Evolutionary conservation across 2,888 invertebrate genomes (phyloP), one percentile per base, ranked within the genome.

Genomic region (Trissolcus japonicus): DNA sequence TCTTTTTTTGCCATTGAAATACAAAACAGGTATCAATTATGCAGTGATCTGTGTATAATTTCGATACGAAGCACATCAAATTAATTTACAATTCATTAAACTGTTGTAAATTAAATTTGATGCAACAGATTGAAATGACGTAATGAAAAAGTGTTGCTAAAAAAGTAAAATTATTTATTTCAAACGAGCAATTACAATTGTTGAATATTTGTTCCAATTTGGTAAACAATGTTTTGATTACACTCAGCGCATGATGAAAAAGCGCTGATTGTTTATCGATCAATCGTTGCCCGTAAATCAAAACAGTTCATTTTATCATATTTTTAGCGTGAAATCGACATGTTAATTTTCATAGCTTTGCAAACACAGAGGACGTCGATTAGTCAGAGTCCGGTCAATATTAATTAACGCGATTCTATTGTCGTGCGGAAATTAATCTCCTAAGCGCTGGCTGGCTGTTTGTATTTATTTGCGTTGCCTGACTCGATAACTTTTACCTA

Each of bases 371-470:
- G 55, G 17, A 61, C 55, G 41, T 66, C 73, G 73, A 73, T 73
- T 73, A 73, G 65, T 73, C 60, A 73, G 54, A 73, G 55, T 61
- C 66, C 60, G 66, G 66, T 43, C 50, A 41, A 73, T 73, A 73
- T 55, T 73, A 66, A 73, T 73, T 73, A 66, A 55, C 65, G 73
- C 55, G 60, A 55, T 55, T 73, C 48, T 61, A 73, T 73, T 73
- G 66, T 73, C 60, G 61, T 46, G 41, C 55, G 66, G 56, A 66
- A 73, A 73, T 73, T 73, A 73, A 66, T 66, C 60, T 40, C 56
- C 43, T 55, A 73, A 66, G 54, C 51, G 73, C 17, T 61, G 55
- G 16, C 41, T 48, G 16, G 29, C 59, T 35, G 41, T 72, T 62
- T 54, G 53, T 48, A 60, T 69, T 61, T 55, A 69, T 55, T 61